Conservation (phyloP, 2,797 vertebrate genomes). For the Cryptoblepharus egeriae region DNA sequence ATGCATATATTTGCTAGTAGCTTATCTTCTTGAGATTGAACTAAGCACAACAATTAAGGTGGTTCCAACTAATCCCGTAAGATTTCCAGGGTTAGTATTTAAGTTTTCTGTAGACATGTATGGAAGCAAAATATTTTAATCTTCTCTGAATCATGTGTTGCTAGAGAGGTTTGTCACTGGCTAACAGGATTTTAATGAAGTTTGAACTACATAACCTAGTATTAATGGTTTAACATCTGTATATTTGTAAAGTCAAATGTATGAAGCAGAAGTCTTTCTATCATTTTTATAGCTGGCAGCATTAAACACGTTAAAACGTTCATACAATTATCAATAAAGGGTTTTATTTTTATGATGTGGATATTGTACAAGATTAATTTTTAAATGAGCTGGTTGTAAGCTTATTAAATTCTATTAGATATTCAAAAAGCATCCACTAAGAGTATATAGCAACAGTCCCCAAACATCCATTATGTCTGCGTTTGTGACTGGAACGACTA, state of each 20-base stretch:
- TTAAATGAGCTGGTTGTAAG: neutral
- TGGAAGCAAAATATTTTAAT: conserved; percentile 67
- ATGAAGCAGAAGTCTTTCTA: conserved; percentile 71
- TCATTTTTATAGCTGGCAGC: conserved; percentile 78
- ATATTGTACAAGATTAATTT: conserved; percentile 39
- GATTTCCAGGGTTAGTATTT: conserved; percentile 73
- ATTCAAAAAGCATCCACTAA: neutral
- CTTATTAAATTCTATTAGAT: neutral
- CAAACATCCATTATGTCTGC: too few relatives aligned
- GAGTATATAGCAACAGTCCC: neutral
- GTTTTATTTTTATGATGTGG: conserved; percentile 74
- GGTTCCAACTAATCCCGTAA: conserved; percentile 72
- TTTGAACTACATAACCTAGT: conserved; percentile 61
- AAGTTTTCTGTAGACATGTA: conserved; percentile 72
- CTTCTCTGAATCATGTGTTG: conserved; percentile 58
- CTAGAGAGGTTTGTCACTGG: conserved; percentile 69
- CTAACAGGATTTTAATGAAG: conserved; percentile 70
- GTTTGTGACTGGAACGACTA: too few relatives aligned
- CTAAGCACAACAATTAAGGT: conserved; percentile 77
- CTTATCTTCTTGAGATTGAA: conserved; percentile 73
- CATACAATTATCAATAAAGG: conserved; percentile 65
- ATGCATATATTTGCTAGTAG: conserved; percentile 80
- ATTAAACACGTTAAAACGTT: conserved; percentile 77
- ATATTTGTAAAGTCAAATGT: conserved; percentile 79
- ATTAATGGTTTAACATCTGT: conserved; percentile 74